Evolutionary conservation across 2,797 vertebrate species (phyloP).

Genomic region (Spinus pinus): DNA sequence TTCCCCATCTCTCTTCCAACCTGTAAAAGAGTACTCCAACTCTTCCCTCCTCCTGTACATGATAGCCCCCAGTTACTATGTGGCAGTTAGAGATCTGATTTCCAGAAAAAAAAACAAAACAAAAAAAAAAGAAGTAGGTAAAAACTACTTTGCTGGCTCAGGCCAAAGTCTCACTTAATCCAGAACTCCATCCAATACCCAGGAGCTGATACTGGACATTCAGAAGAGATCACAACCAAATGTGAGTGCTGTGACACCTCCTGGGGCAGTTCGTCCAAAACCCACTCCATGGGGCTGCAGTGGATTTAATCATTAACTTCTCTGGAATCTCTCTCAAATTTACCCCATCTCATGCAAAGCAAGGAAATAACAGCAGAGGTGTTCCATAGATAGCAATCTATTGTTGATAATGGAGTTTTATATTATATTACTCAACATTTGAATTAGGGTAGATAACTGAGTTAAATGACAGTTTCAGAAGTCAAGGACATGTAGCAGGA

Average conservation of each 20-base stretch:
- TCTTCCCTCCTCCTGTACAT: not conserved
- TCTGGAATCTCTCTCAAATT: not conserved
- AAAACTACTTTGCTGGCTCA: not conserved
- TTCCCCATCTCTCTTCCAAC: not conserved
- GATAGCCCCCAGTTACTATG: not conserved
- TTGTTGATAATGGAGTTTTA: not conserved
- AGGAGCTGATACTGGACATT: not conserved
- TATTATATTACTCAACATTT: not conserved
- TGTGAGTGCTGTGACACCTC: accelerated
- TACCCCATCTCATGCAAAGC: not conserved
- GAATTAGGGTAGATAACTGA: not conserved
- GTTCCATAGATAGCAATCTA: not conserved
- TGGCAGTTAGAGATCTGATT: not conserved
- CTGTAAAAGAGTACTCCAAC: not conserved
- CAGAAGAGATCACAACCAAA: not conserved
- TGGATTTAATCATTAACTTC: not conserved
- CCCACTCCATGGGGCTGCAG: not conserved
- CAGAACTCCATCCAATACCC: not conserved
- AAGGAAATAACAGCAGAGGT: not conserved
- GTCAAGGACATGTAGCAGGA: not conserved
- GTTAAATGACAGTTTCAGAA: slow-evolving; percentile 1
- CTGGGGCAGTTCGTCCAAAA: not conserved
- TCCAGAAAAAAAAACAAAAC: not conserved
- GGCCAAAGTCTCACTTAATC: not conserved
- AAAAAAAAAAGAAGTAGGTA: not conserved